phyloP scores from a whole-genome alignment of 2,888 invertebrate genomes.

The Drosophila hamatofila region DNA sequence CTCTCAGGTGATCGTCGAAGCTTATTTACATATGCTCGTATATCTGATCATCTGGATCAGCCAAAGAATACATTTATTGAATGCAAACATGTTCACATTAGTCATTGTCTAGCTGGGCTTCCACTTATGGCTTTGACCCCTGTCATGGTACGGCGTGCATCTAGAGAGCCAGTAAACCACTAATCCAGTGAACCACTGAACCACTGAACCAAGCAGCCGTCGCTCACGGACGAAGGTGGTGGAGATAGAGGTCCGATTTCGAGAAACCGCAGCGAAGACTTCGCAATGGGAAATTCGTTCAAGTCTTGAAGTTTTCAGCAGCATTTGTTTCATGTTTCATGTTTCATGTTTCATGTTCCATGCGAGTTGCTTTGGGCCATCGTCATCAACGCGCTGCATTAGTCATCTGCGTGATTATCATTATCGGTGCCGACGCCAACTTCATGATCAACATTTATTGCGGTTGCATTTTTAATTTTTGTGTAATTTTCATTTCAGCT shows the following conservation, averaged over 20 bases:
- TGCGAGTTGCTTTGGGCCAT: conserved; percentile 43
- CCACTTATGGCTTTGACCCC: conserved; percentile 19
- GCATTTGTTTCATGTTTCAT: conserved; percentile 8
- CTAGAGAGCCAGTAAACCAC: conserved; percentile 14
- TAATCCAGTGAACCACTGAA: conserved; percentile 42
- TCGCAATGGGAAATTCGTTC: conserved; percentile 44
- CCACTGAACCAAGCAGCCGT: conserved; percentile 49
- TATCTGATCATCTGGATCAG: not conserved
- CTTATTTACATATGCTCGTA: not conserved
- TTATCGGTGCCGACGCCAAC: conserved; percentile 20
- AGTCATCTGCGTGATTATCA: conserved; percentile 40
- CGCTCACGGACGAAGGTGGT: conserved; percentile 38
- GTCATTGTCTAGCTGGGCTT: not conserved
- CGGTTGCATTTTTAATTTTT: conserved; percentile 63
- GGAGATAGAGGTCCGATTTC: conserved; percentile 12
- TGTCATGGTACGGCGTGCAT: conserved; percentile 18
- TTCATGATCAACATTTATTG: conserved; percentile 50
- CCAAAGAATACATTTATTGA: not conserved
- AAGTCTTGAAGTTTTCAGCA: conserved; percentile 19
- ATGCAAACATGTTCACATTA: conserved; percentile 3
- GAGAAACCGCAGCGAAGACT: conserved; percentile 51
- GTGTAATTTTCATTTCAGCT: conserved; percentile 63
- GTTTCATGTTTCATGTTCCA: conserved; percentile 38
- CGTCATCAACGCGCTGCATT: conserved; percentile 28
- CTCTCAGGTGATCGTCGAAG: not conserved